Conservation (phyloP, 30 jellyfish, hydroid and myxozoan genomes). For the Catostylus mosaicus region DNA sequence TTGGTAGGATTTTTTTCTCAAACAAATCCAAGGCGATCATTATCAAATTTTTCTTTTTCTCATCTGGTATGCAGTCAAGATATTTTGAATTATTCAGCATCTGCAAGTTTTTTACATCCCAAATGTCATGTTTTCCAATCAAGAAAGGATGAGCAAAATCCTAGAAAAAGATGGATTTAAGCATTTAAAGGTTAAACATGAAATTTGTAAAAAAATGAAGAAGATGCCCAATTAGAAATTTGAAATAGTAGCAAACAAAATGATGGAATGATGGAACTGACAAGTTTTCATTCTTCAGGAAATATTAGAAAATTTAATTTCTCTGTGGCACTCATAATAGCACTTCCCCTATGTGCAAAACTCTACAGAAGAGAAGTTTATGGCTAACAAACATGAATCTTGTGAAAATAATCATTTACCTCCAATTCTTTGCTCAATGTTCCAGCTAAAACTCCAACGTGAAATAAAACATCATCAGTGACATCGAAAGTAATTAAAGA, state of each 20-base stretch:
- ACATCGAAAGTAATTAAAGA: not conserved
- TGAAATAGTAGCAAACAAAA: too few relatives aligned
- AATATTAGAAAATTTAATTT: too few relatives aligned
- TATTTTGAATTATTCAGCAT: slow-evolving; percentile 36
- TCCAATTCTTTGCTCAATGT: slow-evolving; percentile 19
- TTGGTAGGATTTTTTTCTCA: slow-evolving; percentile 24
- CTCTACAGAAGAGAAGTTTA: too few relatives aligned
- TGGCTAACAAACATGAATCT: too few relatives aligned
- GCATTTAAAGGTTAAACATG: too few relatives aligned
- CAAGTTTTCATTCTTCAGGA: too few relatives aligned
- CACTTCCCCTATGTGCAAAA: too few relatives aligned
- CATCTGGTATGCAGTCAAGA: slow-evolving; percentile 26
- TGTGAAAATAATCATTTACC: too few relatives aligned
- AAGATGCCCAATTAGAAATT: too few relatives aligned
- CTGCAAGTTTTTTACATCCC: slow-evolving; percentile 48
- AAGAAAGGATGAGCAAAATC: slow-evolving; percentile 39
- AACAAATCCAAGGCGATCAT: slow-evolving; percentile 11
- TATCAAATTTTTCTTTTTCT: not conserved
- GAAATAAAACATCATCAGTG: slow-evolving; percentile 13
- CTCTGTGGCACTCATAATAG: too few relatives aligned
- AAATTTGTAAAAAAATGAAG: too few relatives aligned
- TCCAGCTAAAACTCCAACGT: slow-evolving; percentile 54
- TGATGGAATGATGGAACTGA: too few relatives aligned
- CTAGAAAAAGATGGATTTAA: slow-evolving; percentile 26
- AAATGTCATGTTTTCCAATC: slow-evolving; percentile 19